Base-by-base conservation (phyloP, 1,140 invertebrate genomes). In the Plectus sambesii region DNA sequence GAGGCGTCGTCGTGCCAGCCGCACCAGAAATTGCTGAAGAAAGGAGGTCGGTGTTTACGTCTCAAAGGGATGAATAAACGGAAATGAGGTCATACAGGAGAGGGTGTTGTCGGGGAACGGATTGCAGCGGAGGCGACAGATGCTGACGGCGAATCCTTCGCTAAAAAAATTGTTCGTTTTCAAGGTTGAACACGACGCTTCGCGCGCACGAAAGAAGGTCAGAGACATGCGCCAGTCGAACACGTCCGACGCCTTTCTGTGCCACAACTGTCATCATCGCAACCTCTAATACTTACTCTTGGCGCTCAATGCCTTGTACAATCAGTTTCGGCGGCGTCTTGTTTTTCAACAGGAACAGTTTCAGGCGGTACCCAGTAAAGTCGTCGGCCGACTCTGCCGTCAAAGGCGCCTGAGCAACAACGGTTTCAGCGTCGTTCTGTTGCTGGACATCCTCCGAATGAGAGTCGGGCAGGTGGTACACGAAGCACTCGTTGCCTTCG, bases 321-420 rank as follows among this genome's bases (percentile, higher is more conserved):
- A 67, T 50, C 22, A 67, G 50, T 25, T 60, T 60, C 12, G 64
- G 64, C 2, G 64, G 64, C 6, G 61, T 55, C 47, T 67, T 67
- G 46, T 69, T 69, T 30, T 52, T 51, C 40, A 67, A 49, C 36
- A 68, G 46, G 39, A 67, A 67, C 6, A 67, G 49, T 5, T 58
- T 52, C 45, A 67, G 55, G 6, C 66, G 54, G 49, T 67, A 67
- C 9, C 63, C 63, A 8, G 65, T 59, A 20, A 63, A 58, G 9
- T 60, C 63, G 40, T 66, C 64, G 27, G 69, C 53, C 27, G 68
- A 63, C 43, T 58, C 60, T n/a, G 64, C 65, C 35, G 69, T 58
- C 35, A 63, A 58, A 22, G 50, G 50, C 17, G 62, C 58, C 43
- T 47, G 63, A 47, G 62, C 44, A n/a, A 62, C 43, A 26, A 62